These are phyloP conservation scores for Xanthorhoe designata DNA, from an alignment of 2,888 invertebrate genomes.

Conservation along the genomic window DNA sequence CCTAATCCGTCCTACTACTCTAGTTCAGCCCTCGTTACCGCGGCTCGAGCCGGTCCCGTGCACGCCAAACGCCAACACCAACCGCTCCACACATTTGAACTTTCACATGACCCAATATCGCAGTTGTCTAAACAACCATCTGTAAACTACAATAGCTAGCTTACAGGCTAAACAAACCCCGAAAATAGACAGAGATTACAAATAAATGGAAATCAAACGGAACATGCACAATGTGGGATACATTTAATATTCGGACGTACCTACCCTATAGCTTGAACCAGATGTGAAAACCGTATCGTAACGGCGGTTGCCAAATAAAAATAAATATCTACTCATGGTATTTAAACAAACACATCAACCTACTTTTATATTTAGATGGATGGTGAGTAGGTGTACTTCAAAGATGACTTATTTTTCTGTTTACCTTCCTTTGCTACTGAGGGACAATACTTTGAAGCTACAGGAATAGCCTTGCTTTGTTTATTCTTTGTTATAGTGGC, in stretches of 20 bases:
- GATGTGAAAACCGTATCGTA: constrained; percentile 57
- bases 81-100: constrained; percentile 56
- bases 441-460: constrained; percentile 34
- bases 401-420: constrained; percentile 55
- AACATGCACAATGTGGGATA: constrained; percentile 48
- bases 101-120: constrained; percentile 68
- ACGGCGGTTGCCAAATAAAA: constrained; percentile 66
- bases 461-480: constrained; percentile 31
- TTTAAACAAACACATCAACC: constrained; percentile 69
- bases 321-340: constrained; percentile 74
- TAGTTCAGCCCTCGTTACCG: constrained; percentile 70
- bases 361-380: constrained; percentile 67
- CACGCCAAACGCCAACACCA: constrained; percentile 39
- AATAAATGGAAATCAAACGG: constrained; percentile 45
- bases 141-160: constrained; percentile 41
- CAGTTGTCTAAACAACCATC: constrained; percentile 55
- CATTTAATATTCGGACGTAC: constrained; percentile 45
- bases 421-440: constrained; percentile 38
- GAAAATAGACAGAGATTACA: constrained; percentile 32
- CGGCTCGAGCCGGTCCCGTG: constrained; percentile 53
- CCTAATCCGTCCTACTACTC: constrained; percentile 85
- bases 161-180: constrained; percentile 25
- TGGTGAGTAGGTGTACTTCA: constrained; percentile 48
- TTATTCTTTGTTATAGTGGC: constrained; percentile 9
- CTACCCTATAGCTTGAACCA: constrained; percentile 45